A percentile compares a stretch with the other conserved stretches of the same genome.
These are phyloP conservation scores for Stegodyphus mimosarum DNA, from an alignment of 1,140 invertebrate genomes.

Conservation along the genomic window DNA sequence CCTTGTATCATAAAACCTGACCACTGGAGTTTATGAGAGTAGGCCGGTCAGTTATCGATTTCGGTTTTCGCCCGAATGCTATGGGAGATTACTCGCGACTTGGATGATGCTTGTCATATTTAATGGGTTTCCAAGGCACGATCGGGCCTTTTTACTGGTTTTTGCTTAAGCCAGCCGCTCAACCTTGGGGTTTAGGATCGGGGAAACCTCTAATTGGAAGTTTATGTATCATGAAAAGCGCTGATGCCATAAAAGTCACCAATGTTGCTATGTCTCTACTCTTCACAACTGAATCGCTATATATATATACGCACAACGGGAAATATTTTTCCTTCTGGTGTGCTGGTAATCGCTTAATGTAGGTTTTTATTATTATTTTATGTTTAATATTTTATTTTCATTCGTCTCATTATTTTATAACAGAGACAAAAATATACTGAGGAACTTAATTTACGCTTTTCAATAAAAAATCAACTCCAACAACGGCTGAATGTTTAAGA, in stretches of 20 bases:
- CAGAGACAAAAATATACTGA: too few relatives aligned
- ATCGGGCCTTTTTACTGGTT: constrained; percentile 39
- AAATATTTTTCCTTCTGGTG: too few relatives aligned
- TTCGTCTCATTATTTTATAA: too few relatives aligned
- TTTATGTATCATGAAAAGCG: constrained; percentile 60
- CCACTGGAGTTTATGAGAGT: constrained; percentile 55
- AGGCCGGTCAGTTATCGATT: constrained; percentile 55
- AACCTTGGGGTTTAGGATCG: neutral
- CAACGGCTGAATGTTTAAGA: too few relatives aligned
- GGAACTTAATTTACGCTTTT: too few relatives aligned
- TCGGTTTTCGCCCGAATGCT: constrained; percentile 13
- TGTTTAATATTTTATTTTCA: too few relatives aligned
- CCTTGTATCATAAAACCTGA: constrained; percentile 49
- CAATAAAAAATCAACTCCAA: too few relatives aligned
- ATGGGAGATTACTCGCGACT: constrained; percentile 32
- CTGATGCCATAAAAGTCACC: constrained; percentile 43
- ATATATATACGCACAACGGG: too few relatives aligned
- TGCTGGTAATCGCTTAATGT: too few relatives aligned
- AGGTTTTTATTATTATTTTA: too few relatives aligned
- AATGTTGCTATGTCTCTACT: too few relatives aligned
- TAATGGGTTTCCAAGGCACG: constrained; percentile 37
- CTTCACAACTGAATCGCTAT: too few relatives aligned
- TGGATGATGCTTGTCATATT: constrained; percentile 56
- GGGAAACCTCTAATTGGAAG: constrained; percentile 48
- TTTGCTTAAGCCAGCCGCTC: neutral